Base-by-base conservation (phyloP, 2,797 vertebrate genomes). In the Enteromius unitaeniatus region DNA sequence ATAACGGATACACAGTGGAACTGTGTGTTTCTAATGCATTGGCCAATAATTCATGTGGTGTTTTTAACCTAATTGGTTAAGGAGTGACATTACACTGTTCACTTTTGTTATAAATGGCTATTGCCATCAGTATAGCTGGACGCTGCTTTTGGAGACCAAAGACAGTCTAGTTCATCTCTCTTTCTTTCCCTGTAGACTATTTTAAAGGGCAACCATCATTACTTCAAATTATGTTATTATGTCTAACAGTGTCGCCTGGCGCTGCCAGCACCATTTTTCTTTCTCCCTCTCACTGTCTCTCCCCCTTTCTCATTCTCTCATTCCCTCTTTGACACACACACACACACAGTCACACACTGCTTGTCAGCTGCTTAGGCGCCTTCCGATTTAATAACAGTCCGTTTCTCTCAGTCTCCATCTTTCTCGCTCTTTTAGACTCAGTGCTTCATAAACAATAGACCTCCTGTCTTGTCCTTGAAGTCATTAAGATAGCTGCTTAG, bases 151-250 rank as follows among this genome's bases (percentile, higher is more conserved):
- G 26, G 47, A 76, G 75, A 87, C 86, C 85, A 42, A 69, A 88
- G 81, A 83, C 55, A 84, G 70, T 86, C 80, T 90, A 87, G 89
- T 90, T 88, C 83, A 87, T 89, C 78, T 84, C 81, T 69, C 51
- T 73, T 55, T 86, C 51, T 78, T 34, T 86, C 72, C 78, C 76
- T n/a, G n/a, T 64, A 49, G 79, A 83, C 81, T 69, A 60, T 86
- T 84, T 86, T 79, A 89, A 89, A 89, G 88, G 84, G 83, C 87
- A 87, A 88, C 80, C 84, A 87, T 86, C 87, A 90, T 89, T 89
- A 91, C 86, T 86, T 89, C 87, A 87, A 89, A 88, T 91, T 88
- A 91, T 87, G 86, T 88, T 89, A 87, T 89, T 89, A 88, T 90
- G 86, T 89, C 83, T 86, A 84, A 80, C 84, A 83, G 83, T 85